These are phyloP conservation scores for Sylvia borin DNA, from an alignment of 2,797 vertebrate genomes.

Conservation along the genomic window DNA sequence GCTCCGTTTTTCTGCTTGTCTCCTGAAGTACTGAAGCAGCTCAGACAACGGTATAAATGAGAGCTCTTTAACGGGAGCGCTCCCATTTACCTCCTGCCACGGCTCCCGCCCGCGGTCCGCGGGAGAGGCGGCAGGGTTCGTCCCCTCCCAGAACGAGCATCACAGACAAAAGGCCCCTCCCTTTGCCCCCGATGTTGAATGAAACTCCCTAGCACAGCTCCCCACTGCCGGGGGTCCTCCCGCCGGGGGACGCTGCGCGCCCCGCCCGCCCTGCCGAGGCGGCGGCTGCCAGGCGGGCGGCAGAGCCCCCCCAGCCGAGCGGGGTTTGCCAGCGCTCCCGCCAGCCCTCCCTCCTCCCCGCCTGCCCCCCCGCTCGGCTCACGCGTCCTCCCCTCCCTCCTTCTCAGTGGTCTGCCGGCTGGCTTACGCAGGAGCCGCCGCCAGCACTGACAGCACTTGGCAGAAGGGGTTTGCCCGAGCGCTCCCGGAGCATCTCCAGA, in stretches of 20 bases:
- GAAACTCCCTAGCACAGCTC: neutral
- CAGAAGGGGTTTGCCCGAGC: conserved; percentile 1
- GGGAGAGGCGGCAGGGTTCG: neutral
- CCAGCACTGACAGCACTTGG: conserved; percentile 36
- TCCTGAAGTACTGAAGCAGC: neutral
- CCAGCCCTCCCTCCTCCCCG: neutral
- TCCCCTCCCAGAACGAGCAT: neutral
- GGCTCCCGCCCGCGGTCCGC: neutral
- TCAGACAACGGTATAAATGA: neutral
- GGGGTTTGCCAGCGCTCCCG: neutral
- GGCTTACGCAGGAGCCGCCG: conserved; percentile 42
- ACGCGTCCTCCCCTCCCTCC: conserved; percentile 62
- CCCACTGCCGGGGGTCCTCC: neutral
- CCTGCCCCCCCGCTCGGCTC: conserved; percentile 9
- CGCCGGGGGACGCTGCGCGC: neutral
- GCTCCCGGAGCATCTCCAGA: neutral
- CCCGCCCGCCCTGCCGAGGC: neutral
- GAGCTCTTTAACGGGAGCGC: neutral
- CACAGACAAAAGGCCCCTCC: conserved; percentile 15
- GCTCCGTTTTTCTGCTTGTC: neutral
- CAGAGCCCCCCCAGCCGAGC: neutral
- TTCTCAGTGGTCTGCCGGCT: conserved; percentile 56
- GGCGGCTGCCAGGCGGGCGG: neutral
- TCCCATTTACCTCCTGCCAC: neutral
- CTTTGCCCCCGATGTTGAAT: neutral